These are phyloP conservation scores for Plebejus anna DNA, from an alignment of 2,888 invertebrate species.

Conservation along the genomic window DNA sequence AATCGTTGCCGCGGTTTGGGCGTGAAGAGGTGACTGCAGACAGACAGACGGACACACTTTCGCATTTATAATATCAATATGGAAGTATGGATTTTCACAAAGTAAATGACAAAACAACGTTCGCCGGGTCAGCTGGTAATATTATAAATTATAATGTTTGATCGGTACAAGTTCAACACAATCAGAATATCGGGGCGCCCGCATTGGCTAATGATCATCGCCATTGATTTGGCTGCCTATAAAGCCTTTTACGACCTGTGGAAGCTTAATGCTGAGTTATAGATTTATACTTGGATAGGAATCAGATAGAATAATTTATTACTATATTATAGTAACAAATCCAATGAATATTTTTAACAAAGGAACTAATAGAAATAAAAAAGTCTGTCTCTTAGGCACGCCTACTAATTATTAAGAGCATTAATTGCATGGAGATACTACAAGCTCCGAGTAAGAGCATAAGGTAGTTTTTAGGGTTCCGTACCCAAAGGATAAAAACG, in stretches of 20 bases:
- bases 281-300: not conserved
- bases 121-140: not conserved
- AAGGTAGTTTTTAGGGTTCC: no score
- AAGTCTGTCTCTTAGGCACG: no score
- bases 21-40: no score
- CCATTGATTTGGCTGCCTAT: not conserved
- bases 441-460: no score
- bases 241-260: not conserved
- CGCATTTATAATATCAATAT: no score
- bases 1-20: no score
- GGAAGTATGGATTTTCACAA: no score
- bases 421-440: no score
- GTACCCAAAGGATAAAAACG: no score
- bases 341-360: not conserved
- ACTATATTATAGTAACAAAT: not conserved
- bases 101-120: not conserved
- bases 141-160: not conserved
- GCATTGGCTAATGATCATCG: not conserved
- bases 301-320: not conserved
- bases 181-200: not conserved
- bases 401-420: no score
- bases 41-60: no score
- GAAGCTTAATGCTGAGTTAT: not conserved
- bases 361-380: no score
- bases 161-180: constrained; percentile 15